phyloP scores from a whole-genome alignment of 2,113 vertebrate species.

The Ictalurus furcatus region DNA sequence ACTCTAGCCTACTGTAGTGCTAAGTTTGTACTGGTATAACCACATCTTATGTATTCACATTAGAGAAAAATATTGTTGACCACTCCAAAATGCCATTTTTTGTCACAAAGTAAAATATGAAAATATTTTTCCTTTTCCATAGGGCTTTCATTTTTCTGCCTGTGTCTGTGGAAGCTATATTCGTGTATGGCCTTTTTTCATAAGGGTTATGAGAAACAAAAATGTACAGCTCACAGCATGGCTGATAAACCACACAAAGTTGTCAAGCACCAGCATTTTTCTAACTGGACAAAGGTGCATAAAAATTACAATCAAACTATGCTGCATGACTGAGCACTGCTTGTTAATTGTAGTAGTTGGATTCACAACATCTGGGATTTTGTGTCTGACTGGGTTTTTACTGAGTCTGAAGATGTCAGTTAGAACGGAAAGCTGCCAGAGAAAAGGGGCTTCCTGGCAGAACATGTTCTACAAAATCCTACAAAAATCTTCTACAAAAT shows the following conservation, averaged over 20 bases:
- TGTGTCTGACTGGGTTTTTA: conserved; percentile 60
- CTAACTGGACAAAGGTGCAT: conserved; percentile 40
- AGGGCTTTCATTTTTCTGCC: conserved; percentile 67
- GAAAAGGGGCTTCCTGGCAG: conserved; percentile 53
- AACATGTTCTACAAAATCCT: conserved; percentile 60
- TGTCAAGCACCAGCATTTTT: conserved; percentile 34
- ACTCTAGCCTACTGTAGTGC: background rate
- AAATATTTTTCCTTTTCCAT: conserved; percentile 30
- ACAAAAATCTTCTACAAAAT: background rate
- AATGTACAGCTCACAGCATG: conserved; percentile 55
- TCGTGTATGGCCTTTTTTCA: conserved; percentile 60
- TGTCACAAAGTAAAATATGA: background rate
- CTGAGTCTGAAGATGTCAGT: conserved; percentile 59
- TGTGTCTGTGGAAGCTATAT: conserved; percentile 67
- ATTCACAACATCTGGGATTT: conserved; percentile 40
- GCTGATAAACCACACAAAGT: conserved; percentile 45
- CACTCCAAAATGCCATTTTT: background rate
- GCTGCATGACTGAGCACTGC: conserved; percentile 63
- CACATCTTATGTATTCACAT: background rate
- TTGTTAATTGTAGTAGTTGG: conserved; percentile 25
- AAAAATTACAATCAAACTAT: conserved; percentile 65
- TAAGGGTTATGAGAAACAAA: conserved; percentile 68
- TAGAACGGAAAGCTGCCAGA: conserved; percentile 10
- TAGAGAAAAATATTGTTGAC: background rate
- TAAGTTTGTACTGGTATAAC: background rate